Evolutionary conservation across 2,888 invertebrate species (phyloP), one percentile per base, ranked within the genome.

Genomic region (Stictocephala bisonia): DNA sequence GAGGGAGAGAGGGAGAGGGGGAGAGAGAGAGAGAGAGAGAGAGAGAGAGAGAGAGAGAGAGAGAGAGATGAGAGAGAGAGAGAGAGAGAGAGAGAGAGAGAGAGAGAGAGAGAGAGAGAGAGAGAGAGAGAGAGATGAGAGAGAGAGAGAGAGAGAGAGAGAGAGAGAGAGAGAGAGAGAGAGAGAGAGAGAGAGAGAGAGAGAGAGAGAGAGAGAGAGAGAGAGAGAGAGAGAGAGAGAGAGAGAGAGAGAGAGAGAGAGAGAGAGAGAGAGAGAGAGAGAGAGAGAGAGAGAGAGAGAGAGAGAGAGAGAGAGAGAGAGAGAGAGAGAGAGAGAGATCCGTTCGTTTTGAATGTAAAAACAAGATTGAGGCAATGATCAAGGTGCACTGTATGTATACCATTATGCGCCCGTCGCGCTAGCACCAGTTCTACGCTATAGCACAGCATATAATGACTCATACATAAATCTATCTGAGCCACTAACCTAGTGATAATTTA

Each of bases 141-240:
- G n/a, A n/a, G n/a, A n/a, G n/a, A n/a, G n/a, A n/a, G 24, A n/a
- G 2, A 24, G 24, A 27, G n/a, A 44, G n/a, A n/a, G 56, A 44
- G 60, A 79, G 79, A 82, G 79, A 81, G 80, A 79, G 79, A 80
- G 79, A 78, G 78, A 75, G 53, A 76, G 74, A 73, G 74, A 71
- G 64, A 48, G 77, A 79, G 77, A 74, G 74, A 22, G 35, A 79
- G 78, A 81, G 79, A 80, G 80, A 79, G n/a, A n/a, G n/a, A n/a
- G n/a, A 79, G 80, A 79, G 78, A 79, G 13, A 29, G 27, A 13
- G 26, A 7, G 60, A 13, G 60, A 29, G 31, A 20, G 20, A 27
- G 60, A 60, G 31, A 3, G 31, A 20, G 31, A 24, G n/a, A 60
- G 64, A 60, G 35, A 24, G 15, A 31, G 20, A 31, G 64, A 31